These are phyloP conservation scores for Coracopsis vasa DNA, from an alignment of 2,113 vertebrate species.

Conservation along the genomic window DNA sequence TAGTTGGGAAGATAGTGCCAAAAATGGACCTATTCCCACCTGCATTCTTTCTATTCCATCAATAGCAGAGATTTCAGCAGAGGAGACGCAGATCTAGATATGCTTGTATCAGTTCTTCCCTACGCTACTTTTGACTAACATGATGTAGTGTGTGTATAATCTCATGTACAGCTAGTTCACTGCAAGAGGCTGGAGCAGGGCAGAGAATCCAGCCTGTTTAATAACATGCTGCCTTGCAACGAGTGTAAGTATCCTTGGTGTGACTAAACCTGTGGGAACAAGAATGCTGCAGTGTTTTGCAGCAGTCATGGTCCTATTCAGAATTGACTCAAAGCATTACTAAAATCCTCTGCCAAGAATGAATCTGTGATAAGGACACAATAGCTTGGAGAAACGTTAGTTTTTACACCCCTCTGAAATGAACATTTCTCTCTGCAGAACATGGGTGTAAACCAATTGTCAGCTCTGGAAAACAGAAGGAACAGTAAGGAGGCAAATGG, in stretches of 20 bases:
- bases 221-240: background rate
- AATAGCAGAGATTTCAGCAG: background rate
- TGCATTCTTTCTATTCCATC: background rate
- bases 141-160: background rate
- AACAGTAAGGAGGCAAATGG: constrained; percentile 29
- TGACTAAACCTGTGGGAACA: background rate
- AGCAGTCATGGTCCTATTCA: background rate
- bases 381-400: background rate
- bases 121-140: background rate
- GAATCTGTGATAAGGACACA: background rate
- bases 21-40: background rate
- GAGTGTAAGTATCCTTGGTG: background rate
- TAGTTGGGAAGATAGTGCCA: background rate
- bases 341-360: background rate
- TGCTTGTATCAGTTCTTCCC: background rate
- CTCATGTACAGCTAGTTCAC: background rate
- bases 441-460: constrained; percentile 45
- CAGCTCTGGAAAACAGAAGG: constrained; percentile 39
- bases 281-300: background rate
- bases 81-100: background rate
- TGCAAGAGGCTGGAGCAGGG: background rate
- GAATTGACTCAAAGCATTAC: background rate
- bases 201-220: background rate
- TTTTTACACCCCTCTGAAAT: background rate
- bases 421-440: background rate